Base-by-base conservation (phyloP, 2,113 vertebrate species). In the Brachionichthys hirsutus region DNA sequence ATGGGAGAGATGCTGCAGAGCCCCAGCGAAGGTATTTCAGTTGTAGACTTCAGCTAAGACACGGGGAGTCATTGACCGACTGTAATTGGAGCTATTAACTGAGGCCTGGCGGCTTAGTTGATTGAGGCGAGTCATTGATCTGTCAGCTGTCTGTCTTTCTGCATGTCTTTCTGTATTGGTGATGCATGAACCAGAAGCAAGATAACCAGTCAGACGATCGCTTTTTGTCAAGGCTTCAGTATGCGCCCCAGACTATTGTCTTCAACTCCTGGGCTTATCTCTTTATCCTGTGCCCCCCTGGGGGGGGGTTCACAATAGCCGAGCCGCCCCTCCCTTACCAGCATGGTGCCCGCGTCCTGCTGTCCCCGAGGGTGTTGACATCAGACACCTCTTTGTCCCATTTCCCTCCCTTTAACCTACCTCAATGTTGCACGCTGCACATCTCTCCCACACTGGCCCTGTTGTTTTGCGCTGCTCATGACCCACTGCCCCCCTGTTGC, bases 41-140 rank as follows among this genome's bases (percentile, higher is more conserved):
- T 58, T 12, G 58, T 52, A 64, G 70, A 80, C 63, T 54, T 74
- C 68, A 76, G 84, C 54, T 67, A 67, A 67, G 83, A 66, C n/a
- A 20, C 51, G 68, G 24, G 63, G 61, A 75, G 73, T 77, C 67
- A 82, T 82, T 82, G 75, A 75, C 67, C 43, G 64, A 24, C 48
- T 40, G 48, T 77, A 65, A 75, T 58, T 73, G 62, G 56, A 54
- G 59, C 68, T 47, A 49, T 84, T 79, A 79, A 81, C 50, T 8
- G 52, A 46, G 45, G 51, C 57, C 65, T 49, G 11, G 6, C 75
- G 75, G 64, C 48, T 80, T 80, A 53, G 77, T 82, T 81, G 67
- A 82, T 63, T 78, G 62, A 65, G 59, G 75, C 73, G 63, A 80
- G 69, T 75, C 83, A 84, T 82, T 56, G 78, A 84, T 85, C 80